Evolutionary conservation across 2,113 vertebrate species (phyloP).

Genomic region (Odocoileus hemionus): DNA sequence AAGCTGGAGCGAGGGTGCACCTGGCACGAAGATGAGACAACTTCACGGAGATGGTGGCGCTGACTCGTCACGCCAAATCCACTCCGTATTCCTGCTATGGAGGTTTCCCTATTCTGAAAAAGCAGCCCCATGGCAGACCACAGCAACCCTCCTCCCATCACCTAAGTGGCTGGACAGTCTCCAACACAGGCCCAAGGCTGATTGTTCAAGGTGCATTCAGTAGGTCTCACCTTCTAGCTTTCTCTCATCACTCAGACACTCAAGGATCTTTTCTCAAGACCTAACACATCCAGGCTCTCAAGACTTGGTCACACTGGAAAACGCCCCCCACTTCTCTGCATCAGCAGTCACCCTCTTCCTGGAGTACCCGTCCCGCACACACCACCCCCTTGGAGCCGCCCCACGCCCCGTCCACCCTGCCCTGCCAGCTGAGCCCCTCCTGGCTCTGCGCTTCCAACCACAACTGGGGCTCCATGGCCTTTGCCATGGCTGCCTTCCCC

Average conservation of each 20-base stretch:
- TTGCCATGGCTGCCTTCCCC: not conserved
- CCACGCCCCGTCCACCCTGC: not conserved
- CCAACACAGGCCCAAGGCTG: fast-evolving
- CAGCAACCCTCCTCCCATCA: fast-evolving
- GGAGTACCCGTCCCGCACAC: not conserved
- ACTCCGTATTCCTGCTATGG: not conserved
- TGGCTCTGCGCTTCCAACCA: fast-evolving
- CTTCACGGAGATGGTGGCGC: not conserved
- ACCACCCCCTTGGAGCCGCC: not conserved
- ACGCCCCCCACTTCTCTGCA: not conserved
- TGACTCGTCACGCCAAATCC: too few relatives aligned
- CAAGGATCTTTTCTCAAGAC: not conserved
- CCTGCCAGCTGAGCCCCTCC: not conserved
- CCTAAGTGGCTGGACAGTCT: not conserved
- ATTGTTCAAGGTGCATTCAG: not conserved
- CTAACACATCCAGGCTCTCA: not conserved
- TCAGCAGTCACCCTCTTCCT: not conserved
- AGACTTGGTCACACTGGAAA: not conserved
- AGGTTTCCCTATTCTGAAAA: fast-evolving
- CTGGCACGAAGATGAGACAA: not conserved
- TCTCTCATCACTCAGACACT: not conserved
- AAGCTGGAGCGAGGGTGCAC: not conserved
- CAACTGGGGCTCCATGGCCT: fast-evolving
- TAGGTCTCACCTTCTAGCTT: not conserved
- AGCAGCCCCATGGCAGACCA: not conserved